Percentiles rank a stretch among this genome's conserved stretches.
These are phyloP conservation scores for Pampus argenteus DNA, from an alignment of 2,797 vertebrate species.

Conservation along the genomic window DNA sequence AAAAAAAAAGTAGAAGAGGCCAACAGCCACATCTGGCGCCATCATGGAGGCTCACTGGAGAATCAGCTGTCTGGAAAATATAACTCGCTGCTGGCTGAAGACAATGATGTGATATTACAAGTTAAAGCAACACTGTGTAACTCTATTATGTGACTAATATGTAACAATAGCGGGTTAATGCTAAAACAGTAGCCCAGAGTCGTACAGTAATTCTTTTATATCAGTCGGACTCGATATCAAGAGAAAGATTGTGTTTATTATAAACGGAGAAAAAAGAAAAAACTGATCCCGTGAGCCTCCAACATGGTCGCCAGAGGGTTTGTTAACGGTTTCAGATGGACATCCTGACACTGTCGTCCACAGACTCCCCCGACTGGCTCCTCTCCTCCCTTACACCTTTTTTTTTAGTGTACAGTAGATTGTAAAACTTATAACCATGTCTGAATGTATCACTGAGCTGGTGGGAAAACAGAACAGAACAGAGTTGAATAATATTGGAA, in stretches of 20 bases:
- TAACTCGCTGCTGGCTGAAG: not conserved
- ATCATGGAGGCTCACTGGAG: constrained; percentile 37
- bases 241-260: too few species aligned
- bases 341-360: constrained; percentile 10
- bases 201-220: too few species aligned
- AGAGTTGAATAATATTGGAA: constrained; percentile 52
- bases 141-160: not conserved
- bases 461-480: constrained; percentile 47
- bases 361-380: constrained; percentile 50
- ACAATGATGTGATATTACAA: constrained; percentile 9
- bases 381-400: constrained; percentile 20
- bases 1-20: constrained; percentile 5
- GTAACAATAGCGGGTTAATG: not conserved
- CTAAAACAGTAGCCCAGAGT: not conserved
- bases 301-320: constrained; percentile 16
- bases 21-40: constrained; percentile 51
- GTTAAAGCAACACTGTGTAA: constrained; percentile 23
- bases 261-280: too few species aligned
- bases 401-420: constrained; percentile 77
- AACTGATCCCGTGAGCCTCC: not conserved
- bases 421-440: constrained; percentile 88
- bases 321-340: not conserved
- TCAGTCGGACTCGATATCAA: too few species aligned
- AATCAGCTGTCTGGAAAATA: constrained; percentile 42
- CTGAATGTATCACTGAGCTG: constrained; percentile 91